These are phyloP conservation scores for Prinia subflava DNA, from an alignment of 2,113 vertebrate genomes.

Conservation along the genomic window DNA sequence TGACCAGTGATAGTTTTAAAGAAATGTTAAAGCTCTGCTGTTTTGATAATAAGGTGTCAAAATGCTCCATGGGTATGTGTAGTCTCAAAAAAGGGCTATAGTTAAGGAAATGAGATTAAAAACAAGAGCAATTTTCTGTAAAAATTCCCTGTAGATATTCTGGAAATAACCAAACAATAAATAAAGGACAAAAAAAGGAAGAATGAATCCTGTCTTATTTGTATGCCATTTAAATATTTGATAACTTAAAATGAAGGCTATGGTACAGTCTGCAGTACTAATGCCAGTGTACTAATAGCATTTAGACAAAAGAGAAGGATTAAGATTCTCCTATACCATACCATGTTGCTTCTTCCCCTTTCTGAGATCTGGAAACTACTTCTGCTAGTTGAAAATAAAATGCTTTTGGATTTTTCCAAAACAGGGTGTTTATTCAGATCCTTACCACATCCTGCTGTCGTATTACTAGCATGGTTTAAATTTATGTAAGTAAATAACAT, in stretches of 20 bases:
- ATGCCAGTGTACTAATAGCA: not conserved
- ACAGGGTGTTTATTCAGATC: not conserved
- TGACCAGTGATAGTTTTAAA: not conserved
- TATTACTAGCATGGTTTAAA: not conserved
- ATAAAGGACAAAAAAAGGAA: not conserved
- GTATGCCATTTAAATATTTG: not conserved
- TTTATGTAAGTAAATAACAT: too few species aligned
- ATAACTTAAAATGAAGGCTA: not conserved
- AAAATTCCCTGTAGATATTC: not conserved
- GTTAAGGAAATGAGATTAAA: not conserved
- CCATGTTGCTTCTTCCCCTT: not conserved
- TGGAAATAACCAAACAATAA: not conserved
- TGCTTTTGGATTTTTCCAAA: not conserved
- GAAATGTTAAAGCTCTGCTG: not conserved
- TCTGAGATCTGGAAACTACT: not conserved
- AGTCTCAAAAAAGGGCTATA: not conserved
- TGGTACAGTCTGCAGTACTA: not conserved
- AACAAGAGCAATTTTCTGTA: accelerated
- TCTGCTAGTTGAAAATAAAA: not conserved
- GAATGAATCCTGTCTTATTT: not conserved
- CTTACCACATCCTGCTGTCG: not conserved
- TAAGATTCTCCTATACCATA: not conserved
- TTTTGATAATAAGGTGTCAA: not conserved
- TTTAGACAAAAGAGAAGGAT: not conserved
- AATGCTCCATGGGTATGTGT: not conserved